Evolutionary conservation across 2,113 vertebrate genomes (phyloP), one percentile per base, ranked within the genome.

Genomic region (Ophiodon elongatus): DNA sequence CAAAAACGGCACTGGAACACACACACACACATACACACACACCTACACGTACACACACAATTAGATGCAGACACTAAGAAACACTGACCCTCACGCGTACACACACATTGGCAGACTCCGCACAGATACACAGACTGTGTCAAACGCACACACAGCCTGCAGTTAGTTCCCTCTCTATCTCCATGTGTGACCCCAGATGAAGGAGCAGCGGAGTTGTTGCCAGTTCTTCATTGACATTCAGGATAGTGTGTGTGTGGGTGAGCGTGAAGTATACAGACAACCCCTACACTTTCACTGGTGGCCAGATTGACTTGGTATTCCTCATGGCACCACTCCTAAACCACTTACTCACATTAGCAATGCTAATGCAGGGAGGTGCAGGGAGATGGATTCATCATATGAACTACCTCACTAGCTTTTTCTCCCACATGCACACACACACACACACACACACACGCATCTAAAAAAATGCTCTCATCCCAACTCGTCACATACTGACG

Each of bases 211-310:
- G 79, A 63, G 78, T 64, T 77, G 73, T 57, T 76, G 76, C 71
- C 64, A 54, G 73, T n/a, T 84, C 59, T 81, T 92, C 84, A 91
- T 87, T 93, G 80, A 78, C 76, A 91, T 87, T 89, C 89, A 83
- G 52, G 43, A 60, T 56, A 17, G 66, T 71, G 59, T 76, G 70
- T 67, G 41, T 75, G 74, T 72, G 60, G 56, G 74, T 63, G 39
- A 59, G 50, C 7, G 1, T 56, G 65, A 85, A 70, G 70, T 68
- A 79, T 68, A 52, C 65, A 80, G 63, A 93, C 80, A 85, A 50
- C 39, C 60, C 66, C 17, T 69, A 69, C 85, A 79, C 78, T 86
- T 88, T 88, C 76, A 85, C 66, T 74, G 81, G 73, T 85, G 57
- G 62, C 50, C 73, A 76, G 72, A 85, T 88, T 82, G 84, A 88